Percentiles rank a stretch among this genome's conserved stretches.
These are phyloP conservation scores for Petrocephalus microphthalmus DNA, from an alignment of 2,113 vertebrate species.

Conservation along the genomic window DNA sequence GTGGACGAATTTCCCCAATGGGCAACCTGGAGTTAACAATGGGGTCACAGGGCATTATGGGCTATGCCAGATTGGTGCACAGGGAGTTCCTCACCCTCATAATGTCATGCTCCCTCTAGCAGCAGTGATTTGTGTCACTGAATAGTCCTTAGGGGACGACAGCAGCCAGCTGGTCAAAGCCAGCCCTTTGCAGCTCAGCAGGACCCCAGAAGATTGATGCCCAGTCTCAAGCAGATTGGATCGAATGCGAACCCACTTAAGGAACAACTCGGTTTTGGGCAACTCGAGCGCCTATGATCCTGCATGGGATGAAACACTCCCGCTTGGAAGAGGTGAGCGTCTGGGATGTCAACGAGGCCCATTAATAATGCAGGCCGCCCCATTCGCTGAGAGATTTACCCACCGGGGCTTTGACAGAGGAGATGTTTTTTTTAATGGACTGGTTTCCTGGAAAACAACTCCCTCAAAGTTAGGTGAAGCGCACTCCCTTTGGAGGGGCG, in stretches of 20 bases:
- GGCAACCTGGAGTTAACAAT: conserved; percentile 8
- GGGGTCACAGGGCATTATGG: not conserved
- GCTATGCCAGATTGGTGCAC: conserved; percentile 9
- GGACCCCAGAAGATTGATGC: conserved; percentile 1
- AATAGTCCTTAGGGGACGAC: not conserved
- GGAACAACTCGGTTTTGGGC: not conserved
- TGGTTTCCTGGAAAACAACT: conserved; percentile 23
- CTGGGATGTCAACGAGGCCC: conserved; percentile 14
- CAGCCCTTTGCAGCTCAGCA: not conserved
- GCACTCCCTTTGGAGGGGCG: conserved; percentile 6
- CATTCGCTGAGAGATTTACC: conserved; percentile 16
- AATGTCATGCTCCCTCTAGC: not conserved
- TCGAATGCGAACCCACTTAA: conserved; percentile 5
- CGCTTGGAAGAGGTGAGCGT: conserved; percentile 8
- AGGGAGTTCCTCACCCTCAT: not conserved
- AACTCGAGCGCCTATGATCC: not conserved
- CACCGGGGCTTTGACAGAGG: conserved; percentile 11
- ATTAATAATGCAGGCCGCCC: conserved; percentile 21
- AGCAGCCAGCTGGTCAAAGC: not conserved
- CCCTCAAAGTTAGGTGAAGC: conserved; percentile 15
- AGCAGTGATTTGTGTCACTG: not conserved
- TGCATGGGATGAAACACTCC: not conserved
- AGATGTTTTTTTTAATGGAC: conserved; percentile 21
- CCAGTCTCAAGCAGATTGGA: not conserved
- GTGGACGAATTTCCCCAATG: not conserved